Evolutionary conservation across 1,140 invertebrate species (phyloP).

Genomic region (Pomacea maculata): DNA sequence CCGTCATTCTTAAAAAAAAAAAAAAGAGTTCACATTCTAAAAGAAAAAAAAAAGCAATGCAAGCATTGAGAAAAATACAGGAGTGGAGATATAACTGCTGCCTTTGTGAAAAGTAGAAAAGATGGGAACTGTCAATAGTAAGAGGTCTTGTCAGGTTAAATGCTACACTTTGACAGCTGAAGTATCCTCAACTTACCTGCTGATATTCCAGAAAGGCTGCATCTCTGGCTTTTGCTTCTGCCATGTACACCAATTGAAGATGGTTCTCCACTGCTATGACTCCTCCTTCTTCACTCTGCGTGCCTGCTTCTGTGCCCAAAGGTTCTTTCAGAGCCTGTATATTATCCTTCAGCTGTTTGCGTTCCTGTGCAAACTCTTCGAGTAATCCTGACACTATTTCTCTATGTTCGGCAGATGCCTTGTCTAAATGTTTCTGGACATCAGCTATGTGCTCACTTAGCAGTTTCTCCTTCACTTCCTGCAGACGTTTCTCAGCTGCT

Average conservation of each 20-base stretch:
- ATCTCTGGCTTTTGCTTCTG: neutral
- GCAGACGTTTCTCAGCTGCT: constrained; percentile 4
- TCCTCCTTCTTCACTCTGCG: constrained; percentile 25
- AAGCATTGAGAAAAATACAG: no score
- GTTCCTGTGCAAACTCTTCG: constrained; percentile 66
- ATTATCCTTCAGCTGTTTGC: constrained; percentile 74
- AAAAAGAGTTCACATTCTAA: no score
- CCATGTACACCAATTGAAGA: neutral
- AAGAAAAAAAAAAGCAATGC: no score
- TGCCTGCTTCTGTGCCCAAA: no score
- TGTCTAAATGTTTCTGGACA: constrained; percentile 65
- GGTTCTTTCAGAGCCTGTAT: constrained; percentile 70
- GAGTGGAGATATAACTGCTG: no score
- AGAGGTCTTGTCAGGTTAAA: no score
- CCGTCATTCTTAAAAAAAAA: no score
- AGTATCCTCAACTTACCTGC: neutral
- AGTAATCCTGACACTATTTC: constrained; percentile 13
- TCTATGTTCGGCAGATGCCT: constrained; percentile 1
- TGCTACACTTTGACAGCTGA: no score
- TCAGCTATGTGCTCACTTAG: constrained; percentile 32
- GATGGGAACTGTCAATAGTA: no score
- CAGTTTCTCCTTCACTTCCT: constrained; percentile 25
- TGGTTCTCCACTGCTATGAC: neutral
- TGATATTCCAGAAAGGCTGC: neutral
- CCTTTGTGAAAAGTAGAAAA: no score